These are phyloP conservation scores for Pseudochaenichthys georgianus DNA, from an alignment of 2,797 vertebrate genomes.

Conservation along the genomic window DNA sequence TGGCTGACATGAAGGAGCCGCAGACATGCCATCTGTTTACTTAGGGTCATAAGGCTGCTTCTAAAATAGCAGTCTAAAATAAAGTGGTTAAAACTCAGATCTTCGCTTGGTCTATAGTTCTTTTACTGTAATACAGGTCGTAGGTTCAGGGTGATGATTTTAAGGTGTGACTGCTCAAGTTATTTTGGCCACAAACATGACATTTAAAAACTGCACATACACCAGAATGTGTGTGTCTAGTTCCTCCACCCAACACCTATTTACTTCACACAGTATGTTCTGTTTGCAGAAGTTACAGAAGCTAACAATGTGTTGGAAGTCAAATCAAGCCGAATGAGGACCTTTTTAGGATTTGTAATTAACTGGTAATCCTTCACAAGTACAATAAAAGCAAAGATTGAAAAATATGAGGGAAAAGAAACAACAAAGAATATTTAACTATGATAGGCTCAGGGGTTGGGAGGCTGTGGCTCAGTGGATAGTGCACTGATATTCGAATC, in stretches of 20 bases:
- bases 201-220: conserved; percentile 20
- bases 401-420: not conserved
- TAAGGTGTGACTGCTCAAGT: not conserved
- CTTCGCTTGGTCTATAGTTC: not conserved
- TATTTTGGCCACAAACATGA: conserved; percentile 17
- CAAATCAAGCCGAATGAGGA: not conserved
- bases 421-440: conserved; percentile 20
- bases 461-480: too few relatives aligned
- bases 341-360: too few relatives aligned
- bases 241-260: not conserved
- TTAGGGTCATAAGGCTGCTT: not conserved
- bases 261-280: not conserved
- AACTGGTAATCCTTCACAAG: not conserved
- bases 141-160: not conserved
- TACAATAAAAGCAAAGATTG: not conserved
- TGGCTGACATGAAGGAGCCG: not conserved
- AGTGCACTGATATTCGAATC: too few relatives aligned
- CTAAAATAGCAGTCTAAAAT: not conserved
- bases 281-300: not conserved
- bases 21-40: not conserved
- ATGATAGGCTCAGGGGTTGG: too few relatives aligned
- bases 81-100: not conserved
- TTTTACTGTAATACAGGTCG: not conserved
- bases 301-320: not conserved
- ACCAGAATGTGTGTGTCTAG: not conserved